phyloP scores from a whole-genome alignment of 1,140 invertebrate genomes.

The Hypsibius dujardini region DNA sequence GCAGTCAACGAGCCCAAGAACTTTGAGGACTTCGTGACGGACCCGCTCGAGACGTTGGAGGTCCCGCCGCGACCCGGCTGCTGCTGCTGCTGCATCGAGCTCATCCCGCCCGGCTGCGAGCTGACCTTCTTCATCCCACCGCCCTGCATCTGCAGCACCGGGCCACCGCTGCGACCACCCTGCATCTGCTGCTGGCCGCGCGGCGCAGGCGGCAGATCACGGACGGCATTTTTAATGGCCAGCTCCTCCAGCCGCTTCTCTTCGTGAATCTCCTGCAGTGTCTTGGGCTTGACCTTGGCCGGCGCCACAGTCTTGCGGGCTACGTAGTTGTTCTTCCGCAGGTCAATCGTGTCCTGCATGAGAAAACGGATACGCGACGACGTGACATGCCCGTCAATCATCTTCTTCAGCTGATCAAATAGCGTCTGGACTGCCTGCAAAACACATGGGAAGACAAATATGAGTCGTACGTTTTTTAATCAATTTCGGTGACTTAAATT shows the following conservation, averaged over 20 bases:
- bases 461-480: no score
- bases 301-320: background rate
- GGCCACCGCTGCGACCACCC: background rate
- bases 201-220: background rate
- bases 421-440: background rate
- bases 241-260: background rate
- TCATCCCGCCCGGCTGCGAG: background rate
- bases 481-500: no score
- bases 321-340: slow-evolving; percentile 11
- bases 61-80: background rate
- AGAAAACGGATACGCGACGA: slow-evolving; percentile 15
- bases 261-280: background rate
- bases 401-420: slow-evolving; percentile 10
- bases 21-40: no score
- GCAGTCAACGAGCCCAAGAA: no score
- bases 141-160: background rate
- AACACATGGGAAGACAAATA: no score
- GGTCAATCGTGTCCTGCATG: slow-evolving; percentile 11
- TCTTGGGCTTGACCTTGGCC: background rate
- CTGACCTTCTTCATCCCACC: background rate
- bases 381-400: background rate
- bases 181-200: background rate
- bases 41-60: no score
- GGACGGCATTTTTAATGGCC: background rate
- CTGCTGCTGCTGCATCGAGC: background rate